These are phyloP conservation scores for Drosophila guanche DNA, from an alignment of 1,140 invertebrate species.

Conservation along the genomic window DNA sequence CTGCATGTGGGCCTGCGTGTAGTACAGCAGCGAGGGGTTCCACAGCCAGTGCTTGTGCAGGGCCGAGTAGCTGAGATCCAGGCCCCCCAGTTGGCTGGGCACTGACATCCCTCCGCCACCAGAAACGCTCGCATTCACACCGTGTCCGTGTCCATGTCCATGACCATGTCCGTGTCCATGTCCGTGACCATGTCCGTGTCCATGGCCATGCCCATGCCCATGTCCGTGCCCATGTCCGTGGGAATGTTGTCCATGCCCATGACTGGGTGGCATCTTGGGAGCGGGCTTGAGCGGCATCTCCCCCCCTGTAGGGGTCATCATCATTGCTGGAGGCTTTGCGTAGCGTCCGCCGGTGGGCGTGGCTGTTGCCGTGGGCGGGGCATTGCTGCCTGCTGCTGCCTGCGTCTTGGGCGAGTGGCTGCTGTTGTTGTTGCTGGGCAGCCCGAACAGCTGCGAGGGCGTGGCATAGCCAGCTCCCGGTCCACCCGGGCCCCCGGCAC, in stretches of 20 bases:
- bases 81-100: constrained; percentile 54
- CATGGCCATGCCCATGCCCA: constrained; percentile 28
- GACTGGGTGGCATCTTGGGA: constrained; percentile 54
- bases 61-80: constrained; percentile 75
- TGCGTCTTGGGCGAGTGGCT: constrained; percentile 3
- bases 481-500: constrained; percentile 17
- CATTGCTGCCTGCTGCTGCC: not conserved
- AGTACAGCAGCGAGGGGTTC: constrained; percentile 80
- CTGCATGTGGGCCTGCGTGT: constrained; percentile 76
- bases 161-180: constrained; percentile 26
- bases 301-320: constrained; percentile 11
- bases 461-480: constrained; percentile 41
- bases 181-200: constrained; percentile 26
- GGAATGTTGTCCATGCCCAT: constrained; percentile 10
- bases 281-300: constrained; percentile 65
- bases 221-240: constrained; percentile 25
- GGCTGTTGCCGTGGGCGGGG: constrained; percentile 18
- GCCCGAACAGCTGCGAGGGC: constrained; percentile 37
- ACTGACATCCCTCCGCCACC: constrained; percentile 12
- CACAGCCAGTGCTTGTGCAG: constrained; percentile 82
- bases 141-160: constrained; percentile 41
- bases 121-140: constrained; percentile 22
- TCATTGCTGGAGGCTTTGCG: constrained; percentile 34
- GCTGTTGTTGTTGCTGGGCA: constrained; percentile 13
- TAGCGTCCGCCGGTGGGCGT: constrained; percentile 29